Evolutionary conservation across 2,797 vertebrate species (phyloP).

Genomic region (Acanthiza pusilla): DNA sequence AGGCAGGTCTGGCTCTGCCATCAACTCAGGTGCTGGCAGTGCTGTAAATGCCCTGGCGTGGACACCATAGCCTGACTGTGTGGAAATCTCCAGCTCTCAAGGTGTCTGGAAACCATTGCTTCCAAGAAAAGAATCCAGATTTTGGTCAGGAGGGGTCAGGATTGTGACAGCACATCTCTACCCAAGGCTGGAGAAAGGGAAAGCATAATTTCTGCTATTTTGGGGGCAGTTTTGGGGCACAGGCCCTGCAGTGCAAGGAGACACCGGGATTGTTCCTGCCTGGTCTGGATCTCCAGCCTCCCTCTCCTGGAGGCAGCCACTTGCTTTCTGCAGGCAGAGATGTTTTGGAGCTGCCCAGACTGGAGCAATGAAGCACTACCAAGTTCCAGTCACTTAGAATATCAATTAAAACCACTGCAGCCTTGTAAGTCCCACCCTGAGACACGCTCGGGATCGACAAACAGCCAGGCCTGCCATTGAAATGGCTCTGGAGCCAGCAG

Average conservation of each 20-base stretch:
- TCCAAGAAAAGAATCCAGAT: background rate
- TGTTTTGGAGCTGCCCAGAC: background rate
- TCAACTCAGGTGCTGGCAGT: background rate
- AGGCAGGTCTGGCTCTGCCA: background rate
- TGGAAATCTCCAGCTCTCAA: background rate
- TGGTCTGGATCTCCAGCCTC: background rate
- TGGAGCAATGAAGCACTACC: background rate
- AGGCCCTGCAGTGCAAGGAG: background rate
- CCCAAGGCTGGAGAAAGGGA: background rate
- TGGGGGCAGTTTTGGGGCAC: background rate
- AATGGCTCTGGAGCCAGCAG: background rate
- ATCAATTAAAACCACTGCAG: background rate
- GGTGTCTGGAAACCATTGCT: background rate
- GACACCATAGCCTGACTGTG: rapidly evolving
- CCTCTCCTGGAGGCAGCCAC: background rate
- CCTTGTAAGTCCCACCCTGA: background rate
- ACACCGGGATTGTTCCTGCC: rapidly evolving
- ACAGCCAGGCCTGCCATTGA: background rate
- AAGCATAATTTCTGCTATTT: background rate
- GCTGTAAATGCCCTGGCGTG: background rate
- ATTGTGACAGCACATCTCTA: background rate
- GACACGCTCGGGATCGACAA: rapidly evolving
- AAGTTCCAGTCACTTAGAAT: background rate
- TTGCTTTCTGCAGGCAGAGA: background rate
- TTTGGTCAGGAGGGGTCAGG: background rate